Evolutionary conservation across 2,888 invertebrate species (phyloP), one percentile per base, ranked within the genome.

Genomic region (Ommatoiulus sabulosus): DNA sequence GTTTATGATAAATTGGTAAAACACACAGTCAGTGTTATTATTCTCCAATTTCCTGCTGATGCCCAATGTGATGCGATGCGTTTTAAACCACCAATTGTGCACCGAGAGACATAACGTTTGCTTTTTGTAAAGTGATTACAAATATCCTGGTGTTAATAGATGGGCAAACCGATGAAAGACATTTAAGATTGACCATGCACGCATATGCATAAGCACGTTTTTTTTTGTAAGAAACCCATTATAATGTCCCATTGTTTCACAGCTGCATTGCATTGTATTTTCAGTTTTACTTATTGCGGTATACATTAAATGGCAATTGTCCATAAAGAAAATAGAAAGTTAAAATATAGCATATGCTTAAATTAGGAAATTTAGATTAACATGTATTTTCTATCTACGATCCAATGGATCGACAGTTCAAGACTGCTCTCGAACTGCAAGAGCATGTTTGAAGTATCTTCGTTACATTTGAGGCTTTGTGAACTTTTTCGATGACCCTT

Each of bases 1-100:
- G 72, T 72, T 72, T 72, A 72, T 72, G 72, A 72, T 72, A 24
- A 72, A 72, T 72, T 72, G 72, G 72, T 72, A 72, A 72, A 72
- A 72, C 72, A 72, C 72, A 20, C 72, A 72, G 72, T 24, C 72
- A 24, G 72, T 72, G 72, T 24, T 72, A 72, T 72, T 72, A 72
- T 72, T 72, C 72, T 72, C 72, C 24, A 8, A 72, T 72, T 72
- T 72, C 72, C 72, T 72, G 72, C 72, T 72, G 72, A 5, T 10
- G 72, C 72, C 24, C 10, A 20, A 7, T 72, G 20, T 72, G 72
- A 20, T 20, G 72, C 72, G 24, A 72, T 72, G 72, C 72, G 10
- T 72, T 72, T 72, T 20, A 7, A 20, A 72, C 20, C 72, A 72
- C 24, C 24, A 20, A 63, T 63, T 63, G 63, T 63, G 63, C 20